Evolutionary conservation across 37 sponge, comb jelly and placozoan species (phyloP).

Genomic region (Aphrocallistes beatrix): DNA sequence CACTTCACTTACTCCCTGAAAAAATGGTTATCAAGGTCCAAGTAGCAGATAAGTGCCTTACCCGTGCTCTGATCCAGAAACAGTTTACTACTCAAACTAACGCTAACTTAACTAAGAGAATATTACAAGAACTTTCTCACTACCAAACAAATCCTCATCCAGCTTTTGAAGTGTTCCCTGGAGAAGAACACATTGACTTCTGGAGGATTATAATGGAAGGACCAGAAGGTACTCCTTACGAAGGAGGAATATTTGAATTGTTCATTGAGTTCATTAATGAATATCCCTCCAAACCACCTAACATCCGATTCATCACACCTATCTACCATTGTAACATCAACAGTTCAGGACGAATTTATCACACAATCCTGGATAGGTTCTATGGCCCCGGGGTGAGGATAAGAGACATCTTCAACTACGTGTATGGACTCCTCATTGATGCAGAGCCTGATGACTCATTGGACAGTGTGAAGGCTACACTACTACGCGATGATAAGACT

Average conservation of each 20-base stretch:
- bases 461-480: not conserved
- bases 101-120: not conserved
- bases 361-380: not conserved
- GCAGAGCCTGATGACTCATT: not conserved
- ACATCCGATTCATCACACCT: conserved; percentile 22
- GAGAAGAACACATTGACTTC: not conserved
- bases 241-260: not conserved
- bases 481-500: not conserved
- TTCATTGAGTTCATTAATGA: not conserved
- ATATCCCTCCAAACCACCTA: conserved; percentile 23
- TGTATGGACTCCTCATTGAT: not conserved
- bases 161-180: conserved; percentile 20
- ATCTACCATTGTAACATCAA: conserved; percentile 26
- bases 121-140: not conserved
- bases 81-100: not conserved
- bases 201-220: conserved; percentile 23
- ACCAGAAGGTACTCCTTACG: conserved; percentile 1
- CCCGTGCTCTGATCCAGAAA: not conserved
- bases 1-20: not conserved
- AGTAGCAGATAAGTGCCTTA: not conserved
- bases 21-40: not conserved
- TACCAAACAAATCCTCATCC: not conserved
- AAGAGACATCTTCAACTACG: not conserved
- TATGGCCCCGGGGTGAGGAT: not conserved
- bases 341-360: conserved; percentile 2